These are phyloP conservation scores for Phycodurus eques DNA, from an alignment of 2,113 vertebrate species.

Conservation along the genomic window DNA sequence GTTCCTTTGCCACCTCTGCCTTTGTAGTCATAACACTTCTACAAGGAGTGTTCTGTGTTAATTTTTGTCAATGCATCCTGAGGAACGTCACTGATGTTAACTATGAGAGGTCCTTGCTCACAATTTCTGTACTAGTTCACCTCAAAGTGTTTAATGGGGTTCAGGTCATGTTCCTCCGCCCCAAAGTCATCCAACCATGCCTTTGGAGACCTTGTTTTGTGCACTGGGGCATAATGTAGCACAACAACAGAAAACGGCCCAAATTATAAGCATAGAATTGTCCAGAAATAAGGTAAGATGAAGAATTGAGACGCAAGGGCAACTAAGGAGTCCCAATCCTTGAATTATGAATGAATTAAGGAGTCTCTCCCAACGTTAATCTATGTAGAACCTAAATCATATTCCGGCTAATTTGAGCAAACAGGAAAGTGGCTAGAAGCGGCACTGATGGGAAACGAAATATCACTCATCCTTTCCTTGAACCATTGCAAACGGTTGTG, in stretches of 20 bases:
- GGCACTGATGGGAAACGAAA: constrained; percentile 14
- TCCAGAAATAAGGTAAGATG: background rate
- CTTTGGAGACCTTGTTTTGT: background rate
- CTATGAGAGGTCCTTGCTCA: background rate
- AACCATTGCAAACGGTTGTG: constrained; percentile 12
- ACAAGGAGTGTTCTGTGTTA: no score
- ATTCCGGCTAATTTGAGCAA: constrained; percentile 30
- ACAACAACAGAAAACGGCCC: no score
- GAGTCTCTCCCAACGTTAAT: background rate
- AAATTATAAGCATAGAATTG: background rate
- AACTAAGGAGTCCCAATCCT: background rate
- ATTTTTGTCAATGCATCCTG: no score
- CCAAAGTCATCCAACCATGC: background rate
- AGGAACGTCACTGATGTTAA: background rate
- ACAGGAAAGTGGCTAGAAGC: background rate
- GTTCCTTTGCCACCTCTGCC: no score
- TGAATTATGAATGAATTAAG: background rate
- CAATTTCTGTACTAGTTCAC: background rate
- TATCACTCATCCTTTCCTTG: constrained; percentile 16
- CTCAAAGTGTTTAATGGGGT: background rate
- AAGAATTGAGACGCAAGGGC: no score
- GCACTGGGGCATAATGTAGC: no score
- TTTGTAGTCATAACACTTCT: no score
- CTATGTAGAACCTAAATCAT: constrained; percentile 24
- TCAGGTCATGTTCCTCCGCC: background rate